Base-by-base conservation (phyloP, 1,140 invertebrate genomes). In the Saccostrea glomerata region DNA sequence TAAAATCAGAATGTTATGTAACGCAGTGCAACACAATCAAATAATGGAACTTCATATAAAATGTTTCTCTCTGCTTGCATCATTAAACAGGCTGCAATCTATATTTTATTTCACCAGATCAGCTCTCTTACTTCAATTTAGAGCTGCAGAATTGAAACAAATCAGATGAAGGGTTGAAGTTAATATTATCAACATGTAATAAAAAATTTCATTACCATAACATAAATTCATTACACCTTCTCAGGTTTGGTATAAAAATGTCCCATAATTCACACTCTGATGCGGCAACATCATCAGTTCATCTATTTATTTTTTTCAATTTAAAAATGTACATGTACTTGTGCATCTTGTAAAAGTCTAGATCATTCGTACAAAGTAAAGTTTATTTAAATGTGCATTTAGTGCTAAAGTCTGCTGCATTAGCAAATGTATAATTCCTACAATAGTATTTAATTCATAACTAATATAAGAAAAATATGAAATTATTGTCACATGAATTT, bases 41-140 rank as follows among this genome's bases (percentile, higher is more conserved):
- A 77, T 77, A 77, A 77, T 77, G 70, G 70, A 77, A 77, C 70
- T 77, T 77, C 70, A 77, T 25, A 77, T 77, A 30, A n/a, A 77
- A 25, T 77, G 17, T 63, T 36, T 15, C 70, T 77, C 25, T 30
- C 70, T 77, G 70, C 25, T 36, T 77, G 70, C 30, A 25, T 77
- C 70, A 77, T 36, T 77, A 77, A 63, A 77, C 30, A 36, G 70
- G 23, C 70, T 36, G 30, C 70, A 77, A 77, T 77, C 70, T 77
- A 77, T 30, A 77, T 77, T 77, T 36, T 77, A 77, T 77, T 77
- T 25, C 23, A 30, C 25, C 70, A 77, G 70, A 77, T 77, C 70
- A 30, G 25, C 58, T 63, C 58, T 63, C 15, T 63, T 17, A 17
- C n/a, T 63, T 63, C 58, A 63, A n/a, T 30, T 77, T 77, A 25